Percentiles rank a stretch among this genome's conserved stretches.
phyloP scores from a whole-genome alignment of 2,797 vertebrate genomes.

The Pangasius mekongensis region DNA sequence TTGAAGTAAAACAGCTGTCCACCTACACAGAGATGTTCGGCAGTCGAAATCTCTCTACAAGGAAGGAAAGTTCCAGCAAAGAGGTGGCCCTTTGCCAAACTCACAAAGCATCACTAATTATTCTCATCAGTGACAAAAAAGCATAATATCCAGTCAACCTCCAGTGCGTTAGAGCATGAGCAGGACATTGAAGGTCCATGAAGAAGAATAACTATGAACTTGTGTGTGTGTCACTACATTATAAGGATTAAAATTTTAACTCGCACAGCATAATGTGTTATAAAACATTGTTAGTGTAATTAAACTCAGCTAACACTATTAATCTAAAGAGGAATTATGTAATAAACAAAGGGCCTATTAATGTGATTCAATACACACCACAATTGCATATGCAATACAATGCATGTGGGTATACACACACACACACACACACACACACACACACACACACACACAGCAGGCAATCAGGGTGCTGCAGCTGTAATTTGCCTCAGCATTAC shows the following conservation, averaged over 20 bases:
- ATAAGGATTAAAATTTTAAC: constrained; percentile 3
- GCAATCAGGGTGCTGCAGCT: constrained; percentile 36
- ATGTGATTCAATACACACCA: constrained; percentile 27
- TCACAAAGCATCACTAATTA: background rate
- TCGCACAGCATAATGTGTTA: constrained; percentile 3
- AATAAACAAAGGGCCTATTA: constrained; percentile 44
- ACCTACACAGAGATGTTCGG: background rate
- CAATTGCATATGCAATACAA: constrained; percentile 26
- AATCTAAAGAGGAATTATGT: constrained; percentile 34
- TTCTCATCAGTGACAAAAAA: background rate
- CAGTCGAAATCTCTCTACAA: background rate
- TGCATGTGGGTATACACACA: constrained; percentile 14
- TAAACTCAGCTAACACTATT: constrained; percentile 20
- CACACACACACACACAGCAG: too few relatives aligned
- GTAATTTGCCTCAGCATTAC: constrained; percentile 48
- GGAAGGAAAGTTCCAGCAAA: background rate
- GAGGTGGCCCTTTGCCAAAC: background rate
- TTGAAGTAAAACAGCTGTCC: constrained; percentile 27
- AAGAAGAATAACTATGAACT: background rate
- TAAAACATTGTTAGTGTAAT: constrained; percentile 18
- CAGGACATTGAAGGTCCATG: background rate
- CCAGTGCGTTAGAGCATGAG: too few relatives aligned
- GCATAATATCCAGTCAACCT: background rate
- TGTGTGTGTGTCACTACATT: background rate
- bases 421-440: too few relatives aligned